Percentiles rank a stretch among this genome's conserved stretches.
These are phyloP conservation scores for Pomacea maculata DNA, from an alignment of 1,140 invertebrate genomes.

Conservation along the genomic window DNA sequence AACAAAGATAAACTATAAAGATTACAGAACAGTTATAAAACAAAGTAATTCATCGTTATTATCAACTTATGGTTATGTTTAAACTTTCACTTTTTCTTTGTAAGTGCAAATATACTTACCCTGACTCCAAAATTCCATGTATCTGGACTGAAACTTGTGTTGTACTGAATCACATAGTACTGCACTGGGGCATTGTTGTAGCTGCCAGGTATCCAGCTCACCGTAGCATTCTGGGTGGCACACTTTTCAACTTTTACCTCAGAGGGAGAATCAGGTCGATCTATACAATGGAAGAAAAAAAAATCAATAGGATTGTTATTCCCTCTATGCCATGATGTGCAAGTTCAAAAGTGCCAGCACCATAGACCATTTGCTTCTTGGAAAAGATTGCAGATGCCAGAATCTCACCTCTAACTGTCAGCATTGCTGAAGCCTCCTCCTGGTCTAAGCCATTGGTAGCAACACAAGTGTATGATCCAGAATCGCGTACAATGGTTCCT, in stretches of 20 bases:
- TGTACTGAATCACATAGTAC: conserved; percentile 90
- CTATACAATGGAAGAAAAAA: conserved; percentile 71
- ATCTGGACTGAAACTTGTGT: conserved; percentile 93
- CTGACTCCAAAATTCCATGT: conserved; percentile 74
- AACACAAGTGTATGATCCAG: conserved; percentile 95
- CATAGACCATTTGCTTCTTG: too few species aligned
- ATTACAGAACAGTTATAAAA: too few species aligned
- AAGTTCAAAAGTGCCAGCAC: not conserved
- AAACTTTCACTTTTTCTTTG: too few species aligned
- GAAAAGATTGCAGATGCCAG: too few species aligned
- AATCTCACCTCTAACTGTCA: conserved; percentile 85
- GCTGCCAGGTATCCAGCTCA: conserved; percentile 82
- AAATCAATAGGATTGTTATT: conserved; percentile 70
- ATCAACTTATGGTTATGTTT: too few species aligned
- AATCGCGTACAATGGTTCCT: conserved; percentile 93
- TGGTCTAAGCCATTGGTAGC: conserved; percentile 89
- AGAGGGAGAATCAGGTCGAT: conserved; percentile 89
- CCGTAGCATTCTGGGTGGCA: conserved; percentile 76
- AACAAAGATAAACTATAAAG: too few species aligned
- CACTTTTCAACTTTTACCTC: conserved; percentile 65
- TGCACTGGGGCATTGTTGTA: conserved; percentile 91
- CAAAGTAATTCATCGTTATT: too few species aligned
- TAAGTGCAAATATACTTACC: conserved; percentile 1
- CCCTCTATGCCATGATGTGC: not conserved
- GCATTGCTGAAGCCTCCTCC: conserved; percentile 81